Percentiles rank a stretch among this genome's conserved stretches.
These are phyloP conservation scores for Montipora foliosa DNA, from an alignment of 64 coral and sea anemone genomes.

Conservation along the genomic window DNA sequence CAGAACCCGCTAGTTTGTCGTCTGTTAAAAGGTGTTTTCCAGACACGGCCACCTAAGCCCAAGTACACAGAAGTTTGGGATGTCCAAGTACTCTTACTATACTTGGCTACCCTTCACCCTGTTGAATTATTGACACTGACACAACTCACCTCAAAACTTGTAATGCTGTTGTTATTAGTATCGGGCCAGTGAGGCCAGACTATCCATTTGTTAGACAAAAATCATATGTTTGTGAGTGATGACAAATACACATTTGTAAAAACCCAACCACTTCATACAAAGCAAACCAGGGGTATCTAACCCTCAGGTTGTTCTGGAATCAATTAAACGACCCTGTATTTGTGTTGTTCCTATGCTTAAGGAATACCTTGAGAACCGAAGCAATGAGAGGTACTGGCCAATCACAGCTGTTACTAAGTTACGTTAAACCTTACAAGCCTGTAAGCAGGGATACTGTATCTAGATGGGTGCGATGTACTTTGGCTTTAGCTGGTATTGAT, in stretches of 20 bases:
- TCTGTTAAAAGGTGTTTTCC: slow-evolving; percentile 35
- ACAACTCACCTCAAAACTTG: slow-evolving; percentile 33
- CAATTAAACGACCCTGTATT: background rate
- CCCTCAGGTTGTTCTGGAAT: slow-evolving; percentile 8
- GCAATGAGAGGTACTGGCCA: background rate
- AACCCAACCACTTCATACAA: slow-evolving; percentile 5
- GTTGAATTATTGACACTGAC: slow-evolving; percentile 32
- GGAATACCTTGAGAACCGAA: background rate
- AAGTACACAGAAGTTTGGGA: slow-evolving; percentile 55
- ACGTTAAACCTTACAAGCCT: slow-evolving; percentile 34
- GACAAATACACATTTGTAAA: slow-evolving; percentile 27
- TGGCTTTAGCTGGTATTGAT: slow-evolving; percentile 44
- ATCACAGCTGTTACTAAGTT: slow-evolving; percentile 38
- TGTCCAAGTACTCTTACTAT: slow-evolving; percentile 41
- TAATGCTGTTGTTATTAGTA: slow-evolving; percentile 32
- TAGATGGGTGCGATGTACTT: background rate
- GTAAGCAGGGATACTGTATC: slow-evolving; percentile 18
- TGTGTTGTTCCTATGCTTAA: background rate
- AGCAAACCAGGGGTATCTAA: slow-evolving; percentile 25
- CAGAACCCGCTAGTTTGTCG: slow-evolving; percentile 31
- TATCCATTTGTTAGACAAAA: slow-evolving; percentile 12
- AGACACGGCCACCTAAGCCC: slow-evolving; percentile 19
- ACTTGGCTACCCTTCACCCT: slow-evolving; percentile 44
- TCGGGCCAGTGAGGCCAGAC: background rate
- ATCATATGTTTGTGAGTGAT: slow-evolving; percentile 36